phyloP scores from a whole-genome alignment of 1,140 invertebrate species.

The Cryptotermes secundus region DNA sequence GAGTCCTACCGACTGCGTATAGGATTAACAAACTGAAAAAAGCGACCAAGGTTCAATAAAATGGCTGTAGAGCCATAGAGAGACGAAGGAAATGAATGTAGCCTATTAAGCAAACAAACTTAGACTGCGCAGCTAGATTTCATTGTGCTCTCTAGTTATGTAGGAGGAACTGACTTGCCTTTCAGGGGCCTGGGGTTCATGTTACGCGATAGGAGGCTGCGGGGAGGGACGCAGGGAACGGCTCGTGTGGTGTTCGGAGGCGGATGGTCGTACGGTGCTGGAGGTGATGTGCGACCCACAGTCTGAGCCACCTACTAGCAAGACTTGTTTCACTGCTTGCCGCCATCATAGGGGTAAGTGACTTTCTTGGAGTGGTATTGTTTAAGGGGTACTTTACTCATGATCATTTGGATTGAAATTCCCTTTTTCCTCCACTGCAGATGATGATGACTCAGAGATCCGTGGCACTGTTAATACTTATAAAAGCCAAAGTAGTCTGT shows the following conservation, averaged over 20 bases:
- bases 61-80: too few species aligned
- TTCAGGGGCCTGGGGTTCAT: constrained; percentile 30
- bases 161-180: not conserved
- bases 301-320: constrained; percentile 26
- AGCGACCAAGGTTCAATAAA: too few species aligned
- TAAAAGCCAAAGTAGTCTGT: too few species aligned
- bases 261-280: constrained; percentile 36
- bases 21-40: too few species aligned
- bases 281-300: constrained; percentile 34
- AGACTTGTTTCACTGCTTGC: constrained; percentile 37
- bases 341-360: constrained; percentile 36
- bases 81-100: too few species aligned
- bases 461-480: too few species aligned
- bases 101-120: too few species aligned
- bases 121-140: not conserved
- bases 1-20: too few species aligned
- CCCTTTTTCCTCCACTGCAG: too few species aligned
- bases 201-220: constrained; percentile 26
- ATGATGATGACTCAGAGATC: too few species aligned
- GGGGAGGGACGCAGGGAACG: constrained; percentile 35
- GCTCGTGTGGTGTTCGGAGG: constrained; percentile 35
- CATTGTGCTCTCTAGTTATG: not conserved
- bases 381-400: not conserved
- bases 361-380: not conserved
- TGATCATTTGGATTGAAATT: not conserved